A percentile compares a stretch with the other conserved stretches of the same genome.
Evolutionary conservation across 2,888 invertebrate species (phyloP).

Genomic region (Myopa tessellatipennis): DNA sequence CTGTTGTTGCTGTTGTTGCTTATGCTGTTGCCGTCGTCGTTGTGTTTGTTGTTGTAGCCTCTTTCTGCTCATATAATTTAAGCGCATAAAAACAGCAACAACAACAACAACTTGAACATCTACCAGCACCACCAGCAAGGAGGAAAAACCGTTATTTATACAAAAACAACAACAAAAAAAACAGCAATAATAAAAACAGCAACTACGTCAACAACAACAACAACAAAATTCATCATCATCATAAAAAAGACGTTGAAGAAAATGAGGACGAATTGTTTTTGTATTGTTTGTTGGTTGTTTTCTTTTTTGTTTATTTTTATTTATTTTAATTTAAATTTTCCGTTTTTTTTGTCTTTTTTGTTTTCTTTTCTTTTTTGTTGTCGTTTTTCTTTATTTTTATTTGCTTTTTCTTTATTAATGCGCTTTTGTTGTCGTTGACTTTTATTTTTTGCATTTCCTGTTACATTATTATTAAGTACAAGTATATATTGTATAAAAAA

Average conservation of each 20-base stretch:
- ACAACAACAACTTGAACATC: constrained; percentile 21
- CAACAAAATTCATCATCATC: constrained; percentile 30
- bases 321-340: no score
- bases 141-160: constrained; percentile 17
- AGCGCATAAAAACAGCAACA: constrained; percentile 39
- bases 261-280: constrained; percentile 49
- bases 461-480: constrained; percentile 11
- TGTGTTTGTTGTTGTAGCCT: constrained; percentile 16
- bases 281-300: no score
- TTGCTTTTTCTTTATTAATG: constrained; percentile 22
- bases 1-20: constrained; percentile 16
- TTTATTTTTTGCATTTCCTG: constrained; percentile 18
- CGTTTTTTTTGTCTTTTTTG: no score
- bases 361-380: not conserved
- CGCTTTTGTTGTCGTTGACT: not conserved
- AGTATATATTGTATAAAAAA: not conserved
- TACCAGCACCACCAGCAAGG: not conserved
- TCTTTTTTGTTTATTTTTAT: no score
- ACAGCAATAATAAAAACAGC: constrained; percentile 2
- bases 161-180: constrained; percentile 29
- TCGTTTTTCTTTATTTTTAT: constrained; percentile 29
- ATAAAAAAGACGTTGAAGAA: constrained; percentile 44
- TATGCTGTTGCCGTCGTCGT: not conserved
- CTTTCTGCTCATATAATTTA: constrained; percentile 39
- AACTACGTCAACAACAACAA: constrained; percentile 29